These are phyloP conservation scores for Epinephelus awoara DNA, from an alignment of 2,797 vertebrate species.

Conservation along the genomic window DNA sequence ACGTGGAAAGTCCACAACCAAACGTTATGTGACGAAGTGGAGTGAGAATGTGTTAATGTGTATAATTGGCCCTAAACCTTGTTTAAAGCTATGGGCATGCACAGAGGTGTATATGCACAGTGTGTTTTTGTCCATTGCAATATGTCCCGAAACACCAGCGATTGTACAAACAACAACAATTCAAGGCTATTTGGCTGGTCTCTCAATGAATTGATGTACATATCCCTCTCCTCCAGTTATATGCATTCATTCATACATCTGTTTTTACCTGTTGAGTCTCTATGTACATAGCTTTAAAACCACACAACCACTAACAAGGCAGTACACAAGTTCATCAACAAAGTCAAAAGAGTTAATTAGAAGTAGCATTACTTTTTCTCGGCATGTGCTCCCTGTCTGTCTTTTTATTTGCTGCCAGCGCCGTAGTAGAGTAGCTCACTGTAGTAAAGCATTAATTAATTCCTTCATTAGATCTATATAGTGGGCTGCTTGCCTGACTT, in stretches of 20 bases:
- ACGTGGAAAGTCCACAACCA: no score
- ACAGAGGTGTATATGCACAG: no score
- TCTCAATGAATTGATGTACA: neutral
- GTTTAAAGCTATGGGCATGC: no score
- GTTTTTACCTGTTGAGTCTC: neutral
- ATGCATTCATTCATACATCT: neutral
- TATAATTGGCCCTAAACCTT: no score
- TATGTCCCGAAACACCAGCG: no score
- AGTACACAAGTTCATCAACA: constrained; percentile 5
- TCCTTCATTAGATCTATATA: constrained; percentile 54
- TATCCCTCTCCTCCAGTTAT: neutral
- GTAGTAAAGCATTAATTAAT: constrained; percentile 59
- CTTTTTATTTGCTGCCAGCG: constrained; percentile 35
- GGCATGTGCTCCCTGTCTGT: constrained; percentile 16
- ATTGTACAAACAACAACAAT: no score
- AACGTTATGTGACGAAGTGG: no score
- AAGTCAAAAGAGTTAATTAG: constrained; percentile 14
- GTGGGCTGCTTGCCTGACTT: constrained; percentile 43
- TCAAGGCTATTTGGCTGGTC: no score
- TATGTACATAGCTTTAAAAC: neutral
- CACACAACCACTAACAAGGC: neutral
- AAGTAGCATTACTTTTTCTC: constrained; percentile 16
- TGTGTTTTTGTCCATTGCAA: no score
- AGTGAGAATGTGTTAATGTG: no score
- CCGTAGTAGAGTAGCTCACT: constrained; percentile 7